Percentiles rank a stretch among this genome's conserved stretches.
phyloP scores from a whole-genome alignment of 1,140 invertebrate genomes.

The Drosophila seguyi region DNA sequence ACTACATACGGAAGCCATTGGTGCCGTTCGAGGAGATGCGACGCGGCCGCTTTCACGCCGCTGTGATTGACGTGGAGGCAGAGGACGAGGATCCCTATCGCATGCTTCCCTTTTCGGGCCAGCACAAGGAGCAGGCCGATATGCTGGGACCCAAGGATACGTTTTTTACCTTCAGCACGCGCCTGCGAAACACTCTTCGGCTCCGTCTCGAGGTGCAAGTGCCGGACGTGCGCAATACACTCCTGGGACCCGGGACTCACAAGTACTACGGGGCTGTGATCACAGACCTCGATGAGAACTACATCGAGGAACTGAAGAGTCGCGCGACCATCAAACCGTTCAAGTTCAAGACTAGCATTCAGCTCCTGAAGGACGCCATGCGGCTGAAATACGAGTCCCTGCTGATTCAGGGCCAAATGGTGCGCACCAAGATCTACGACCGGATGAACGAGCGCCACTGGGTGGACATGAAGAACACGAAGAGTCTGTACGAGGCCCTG shows the following conservation, averaged over 20 bases:
- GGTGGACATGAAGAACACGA: constrained; percentile 68
- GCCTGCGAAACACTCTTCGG: constrained; percentile 69
- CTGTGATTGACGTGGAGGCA: constrained; percentile 64
- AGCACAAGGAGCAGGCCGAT: constrained; percentile 67
- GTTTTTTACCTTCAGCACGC: constrained; percentile 75
- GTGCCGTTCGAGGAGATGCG: constrained; percentile 82
- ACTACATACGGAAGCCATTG: constrained; percentile 75
- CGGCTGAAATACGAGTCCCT: constrained; percentile 79
- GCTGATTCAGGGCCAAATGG: constrained; percentile 76
- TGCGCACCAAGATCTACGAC: constrained; percentile 79
- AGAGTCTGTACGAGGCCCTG: constrained; percentile 67
- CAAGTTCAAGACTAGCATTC: constrained; percentile 69
- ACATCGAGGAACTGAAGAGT: constrained; percentile 75
- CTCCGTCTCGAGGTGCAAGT: constrained; percentile 70
- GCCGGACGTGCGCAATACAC: constrained; percentile 52
- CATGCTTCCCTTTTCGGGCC: constrained; percentile 74
- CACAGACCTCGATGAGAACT: constrained; percentile 83
- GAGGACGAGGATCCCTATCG: constrained; percentile 76
- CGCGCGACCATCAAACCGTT: constrained; percentile 69
- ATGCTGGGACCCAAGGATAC: constrained; percentile 68
- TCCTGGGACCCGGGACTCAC: constrained; percentile 48
- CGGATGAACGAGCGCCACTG: constrained; percentile 77
- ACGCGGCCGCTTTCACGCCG: constrained; percentile 72
- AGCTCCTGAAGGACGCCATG: constrained; percentile 71
- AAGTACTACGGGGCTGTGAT: constrained; percentile 66